phyloP scores from a whole-genome alignment of 1,140 invertebrate genomes.

The Apis florea region DNA sequence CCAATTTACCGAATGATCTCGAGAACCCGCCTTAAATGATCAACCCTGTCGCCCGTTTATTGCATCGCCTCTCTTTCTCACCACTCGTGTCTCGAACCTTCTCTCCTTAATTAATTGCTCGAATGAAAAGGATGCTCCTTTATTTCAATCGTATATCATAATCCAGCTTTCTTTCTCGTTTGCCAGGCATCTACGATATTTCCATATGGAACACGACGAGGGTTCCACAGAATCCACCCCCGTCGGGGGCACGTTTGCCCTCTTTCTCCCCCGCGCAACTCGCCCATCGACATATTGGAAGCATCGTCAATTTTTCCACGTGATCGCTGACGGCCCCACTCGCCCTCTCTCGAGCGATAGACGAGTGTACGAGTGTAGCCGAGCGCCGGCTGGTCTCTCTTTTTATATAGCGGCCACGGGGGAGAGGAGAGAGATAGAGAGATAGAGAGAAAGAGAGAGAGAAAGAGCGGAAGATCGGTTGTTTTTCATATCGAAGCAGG shows the following conservation, averaged over 20 bases:
- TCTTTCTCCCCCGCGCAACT: slow-evolving; percentile 6
- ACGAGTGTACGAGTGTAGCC: slow-evolving; percentile 14
- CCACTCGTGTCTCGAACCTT: not conserved
- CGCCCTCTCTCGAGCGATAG: slow-evolving; percentile 46
- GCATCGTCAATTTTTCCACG: slow-evolving; percentile 71
- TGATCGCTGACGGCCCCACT: slow-evolving; percentile 69
- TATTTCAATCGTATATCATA: not conserved
- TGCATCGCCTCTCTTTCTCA: not conserved
- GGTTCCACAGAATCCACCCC: slow-evolving; percentile 7
- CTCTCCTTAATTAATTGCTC: not conserved
- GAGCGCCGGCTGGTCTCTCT: slow-evolving; percentile 34
- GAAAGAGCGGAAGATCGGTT: slow-evolving; percentile 55
- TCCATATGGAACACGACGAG: slow-evolving; percentile 23
- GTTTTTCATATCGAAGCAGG: slow-evolving; percentile 65
- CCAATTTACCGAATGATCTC: slow-evolving; percentile 77
- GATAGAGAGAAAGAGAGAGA: not conserved
- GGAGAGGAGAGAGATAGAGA: slow-evolving; percentile 3
- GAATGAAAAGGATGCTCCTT: too few relatives aligned
- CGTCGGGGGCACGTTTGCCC: slow-evolving; percentile 8
- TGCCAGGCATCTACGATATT: not conserved
- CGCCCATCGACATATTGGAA: slow-evolving; percentile 68
- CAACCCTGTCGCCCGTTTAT: slow-evolving; percentile 64
- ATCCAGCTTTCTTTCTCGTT: not conserved
- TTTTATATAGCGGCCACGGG: slow-evolving; percentile 41
- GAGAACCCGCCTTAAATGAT: slow-evolving; percentile 72